phyloP scores from a whole-genome alignment of 2,888 invertebrate genomes.

The Hydrotaea cyrtoneurina region DNA sequence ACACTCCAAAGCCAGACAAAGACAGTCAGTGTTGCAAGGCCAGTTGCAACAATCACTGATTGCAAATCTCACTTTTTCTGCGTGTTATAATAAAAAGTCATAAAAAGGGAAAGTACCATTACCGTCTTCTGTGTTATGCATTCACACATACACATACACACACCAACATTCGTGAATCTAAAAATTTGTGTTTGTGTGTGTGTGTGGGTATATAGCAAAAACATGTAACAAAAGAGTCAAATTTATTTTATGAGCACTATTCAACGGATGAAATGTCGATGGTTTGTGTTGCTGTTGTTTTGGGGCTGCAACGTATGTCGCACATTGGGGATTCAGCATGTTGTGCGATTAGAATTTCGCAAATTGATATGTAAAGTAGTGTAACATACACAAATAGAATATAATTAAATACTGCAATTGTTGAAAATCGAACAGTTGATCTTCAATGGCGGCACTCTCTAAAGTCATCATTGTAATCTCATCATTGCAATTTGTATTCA shows the following conservation, averaged over 20 bases:
- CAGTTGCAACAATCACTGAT: conserved; percentile 23
- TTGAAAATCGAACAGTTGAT: no score
- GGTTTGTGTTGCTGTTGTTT: neutral
- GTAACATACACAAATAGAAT: no score
- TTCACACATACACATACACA: neutral
- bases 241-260: conserved; percentile 31
- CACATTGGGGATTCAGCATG: no score
- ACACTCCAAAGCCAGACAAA: no score
- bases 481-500: no score
- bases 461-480: no score
- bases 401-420: no score
- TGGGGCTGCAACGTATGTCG: no score
- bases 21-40: conserved; percentile 34
- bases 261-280: neutral
- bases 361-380: no score
- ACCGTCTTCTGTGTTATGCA: neutral
- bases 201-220: neutral
- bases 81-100: conserved; percentile 27
- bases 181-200: neutral
- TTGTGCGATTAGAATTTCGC: no score
- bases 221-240: conserved; percentile 17
- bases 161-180: neutral
- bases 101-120: conserved; percentile 51
- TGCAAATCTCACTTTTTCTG: conserved; percentile 43
- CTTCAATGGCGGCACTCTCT: no score